Percentiles rank a stretch among this genome's conserved stretches.
phyloP scores from a whole-genome alignment of 1,140 invertebrate genomes.

The Euglossa dilemma region DNA sequence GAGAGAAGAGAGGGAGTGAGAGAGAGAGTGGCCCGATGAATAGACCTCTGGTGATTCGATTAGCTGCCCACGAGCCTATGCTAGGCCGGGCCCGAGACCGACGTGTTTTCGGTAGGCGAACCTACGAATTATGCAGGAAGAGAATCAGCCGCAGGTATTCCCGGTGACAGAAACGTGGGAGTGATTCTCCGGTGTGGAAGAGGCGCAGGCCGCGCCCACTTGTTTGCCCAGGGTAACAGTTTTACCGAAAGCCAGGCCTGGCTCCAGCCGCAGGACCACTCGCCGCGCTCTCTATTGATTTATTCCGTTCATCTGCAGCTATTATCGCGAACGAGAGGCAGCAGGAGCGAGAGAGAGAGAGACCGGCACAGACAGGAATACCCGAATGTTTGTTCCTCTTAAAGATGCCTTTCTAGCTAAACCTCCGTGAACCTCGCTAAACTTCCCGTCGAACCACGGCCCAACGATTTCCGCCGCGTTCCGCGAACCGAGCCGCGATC shows the following conservation, averaged over 20 bases:
- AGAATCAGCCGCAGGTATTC: constrained; percentile 25
- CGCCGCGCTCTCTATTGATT: constrained; percentile 60
- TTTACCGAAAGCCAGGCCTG: constrained; percentile 53
- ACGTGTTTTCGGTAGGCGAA: constrained; percentile 39
- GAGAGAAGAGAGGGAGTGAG: too few species aligned
- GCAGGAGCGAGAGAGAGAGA: neutral
- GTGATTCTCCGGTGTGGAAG: constrained; percentile 48
- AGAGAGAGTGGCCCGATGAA: neutral
- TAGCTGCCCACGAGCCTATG: neutral
- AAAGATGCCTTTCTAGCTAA: constrained; percentile 13
- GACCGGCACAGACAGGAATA: fast-evolving
- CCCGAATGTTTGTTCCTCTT: constrained; percentile 2
- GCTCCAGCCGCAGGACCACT: neutral
- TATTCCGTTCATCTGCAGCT: constrained; percentile 51
- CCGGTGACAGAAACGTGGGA: constrained; percentile 49
- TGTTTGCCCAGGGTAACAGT: constrained; percentile 69
- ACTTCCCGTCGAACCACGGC: neutral
- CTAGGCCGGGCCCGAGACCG: neutral
- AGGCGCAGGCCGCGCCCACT: constrained; percentile 61
- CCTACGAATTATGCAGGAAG: constrained; percentile 48
- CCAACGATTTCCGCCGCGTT: too few species aligned
- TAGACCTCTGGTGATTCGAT: constrained; percentile 13
- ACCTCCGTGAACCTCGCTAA: neutral
- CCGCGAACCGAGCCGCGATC: too few species aligned
- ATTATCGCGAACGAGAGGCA: neutral